Evolutionary conservation across 1,140 invertebrate genomes (phyloP), one percentile per base, ranked within the genome.

Genomic region (Drosophila lowei): DNA sequence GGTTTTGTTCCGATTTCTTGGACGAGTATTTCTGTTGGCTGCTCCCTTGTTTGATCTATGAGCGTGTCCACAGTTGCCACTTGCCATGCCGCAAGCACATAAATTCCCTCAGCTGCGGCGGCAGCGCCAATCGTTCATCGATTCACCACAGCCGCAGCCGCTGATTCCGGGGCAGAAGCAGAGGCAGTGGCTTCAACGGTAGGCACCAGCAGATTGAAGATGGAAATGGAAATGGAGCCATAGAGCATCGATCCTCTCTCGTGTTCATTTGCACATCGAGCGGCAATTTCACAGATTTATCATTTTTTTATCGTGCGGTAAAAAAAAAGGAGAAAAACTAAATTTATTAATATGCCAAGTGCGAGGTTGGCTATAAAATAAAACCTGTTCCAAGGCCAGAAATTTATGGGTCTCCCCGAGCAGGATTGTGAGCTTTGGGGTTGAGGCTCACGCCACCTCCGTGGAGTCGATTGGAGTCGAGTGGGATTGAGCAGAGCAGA

Each of bases 251-350:
- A 71, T 67, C 63, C 55, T 44, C 63, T 60, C 55, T 44, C 63
- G 42, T 49, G 62, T 79, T 84, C 77, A 85, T 85, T 84, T 84
- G 80, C 80, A 79, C 80, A 67, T 48, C 48, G 59, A 52, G 38
- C 34, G 63, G 58, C 60, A 67, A 67, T 81, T 86, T 85, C 57
- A 55, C 73, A 81, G 81, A 86, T 80, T 86, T 85, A 85, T 74
- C 48, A 71, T 71, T 70, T 73, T 68, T 66, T 77, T 75, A 76
- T 68, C 71, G 59, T 62, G 56, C 49, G 54, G 57, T 65, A 49
- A 54, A 34, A 30, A 61, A 52, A 16, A 49, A 11, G 3, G 9
- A 38, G 11, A 58, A 68, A 63, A 48, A 63, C 43, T 6, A 57
- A 80, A 77, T 77, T 80, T 85, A 86, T 86, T 63, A 86, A 77